Base-by-base conservation (phyloP, 2,113 vertebrate genomes). In the Psettodes erumei region DNA sequence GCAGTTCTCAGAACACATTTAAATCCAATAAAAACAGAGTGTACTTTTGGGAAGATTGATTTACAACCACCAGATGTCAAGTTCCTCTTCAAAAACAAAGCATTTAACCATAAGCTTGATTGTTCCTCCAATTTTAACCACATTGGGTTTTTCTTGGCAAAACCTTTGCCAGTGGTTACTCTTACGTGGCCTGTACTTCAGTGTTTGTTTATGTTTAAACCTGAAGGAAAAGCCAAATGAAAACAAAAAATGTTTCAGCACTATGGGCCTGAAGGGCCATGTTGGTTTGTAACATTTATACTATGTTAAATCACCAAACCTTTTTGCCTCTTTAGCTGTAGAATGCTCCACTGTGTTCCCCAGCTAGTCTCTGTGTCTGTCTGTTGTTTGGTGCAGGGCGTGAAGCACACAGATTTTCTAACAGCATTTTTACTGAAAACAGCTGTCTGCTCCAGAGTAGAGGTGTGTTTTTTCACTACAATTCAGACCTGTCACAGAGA, bases 111-210 rank as follows among this genome's bases (percentile, higher is more conserved):
- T 12, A 69, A 79, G 28, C 25, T 13, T 9, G 33, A 59, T 35
- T 70, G 62, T 72, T 76, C 37, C 27, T 62, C 71, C 77, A 76
- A 61, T 48, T 76, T 50, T 37, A 63, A 83, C 79, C 62, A 38
- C 75, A 70, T 13, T 7, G 6, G 15, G 6, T 19, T 56, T 55
- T 73, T 72, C 10, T 43, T 45, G 72, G 63, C 72, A 84, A 66
- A 51, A 58, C 43, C 5, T 55, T 81, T 63, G 35, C 76, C 28
- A 48, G 66, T 50, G 43, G 59, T 72, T 62, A 30, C 15, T 51
- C 28, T 37, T 71, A 33, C 61, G 63, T 59, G 63, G 25, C 28
- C 27, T 19, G 60, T 15, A 42, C 42, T 40, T 81, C 15, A 66
- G 13, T 37, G 50, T 50, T 65, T 28, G 11, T 56, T 60, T 55